These are phyloP conservation scores for Euura lappo DNA, from an alignment of 1,140 invertebrate genomes.

Conservation along the genomic window DNA sequence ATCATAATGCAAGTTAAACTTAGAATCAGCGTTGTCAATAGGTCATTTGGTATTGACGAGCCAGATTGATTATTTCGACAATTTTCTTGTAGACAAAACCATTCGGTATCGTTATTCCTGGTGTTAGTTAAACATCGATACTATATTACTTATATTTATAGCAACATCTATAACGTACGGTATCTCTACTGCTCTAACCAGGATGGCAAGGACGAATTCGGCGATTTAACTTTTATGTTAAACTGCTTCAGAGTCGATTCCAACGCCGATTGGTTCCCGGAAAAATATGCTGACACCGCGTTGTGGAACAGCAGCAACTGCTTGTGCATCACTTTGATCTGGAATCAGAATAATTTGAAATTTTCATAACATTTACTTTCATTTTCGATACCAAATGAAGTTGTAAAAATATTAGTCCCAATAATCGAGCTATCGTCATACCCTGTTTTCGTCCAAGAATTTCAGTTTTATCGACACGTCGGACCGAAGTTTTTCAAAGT, in stretches of 20 bases:
- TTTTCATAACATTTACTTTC: conserved; percentile 23
- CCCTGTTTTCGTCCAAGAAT: conserved; percentile 96
- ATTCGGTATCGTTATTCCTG: neutral
- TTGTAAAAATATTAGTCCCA: neutral
- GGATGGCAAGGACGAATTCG: conserved; percentile 74
- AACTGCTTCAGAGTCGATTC: conserved; percentile 97
- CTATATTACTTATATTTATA: neutral
- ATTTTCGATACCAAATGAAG: too few species aligned
- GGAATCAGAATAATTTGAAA: conserved; percentile 47
- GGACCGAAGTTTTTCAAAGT: conserved; percentile 88
- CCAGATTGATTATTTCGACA: neutral
- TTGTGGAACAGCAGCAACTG: conserved; percentile 95
- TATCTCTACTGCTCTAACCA: conserved; percentile 75
- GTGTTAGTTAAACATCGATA: neutral
- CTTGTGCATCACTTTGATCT: conserved; percentile 99
- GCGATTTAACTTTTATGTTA: conserved; percentile 85
- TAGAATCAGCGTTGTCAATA: too few species aligned
- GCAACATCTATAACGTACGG: neutral
- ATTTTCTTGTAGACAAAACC: neutral
- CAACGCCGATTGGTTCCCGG: conserved; percentile 90
- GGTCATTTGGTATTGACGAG: neutral
- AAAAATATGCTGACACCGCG: conserved; percentile 95
- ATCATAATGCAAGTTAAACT: too few species aligned
- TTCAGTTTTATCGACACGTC: conserved; percentile 96
- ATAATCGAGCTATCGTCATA: conserved; percentile 53